A percentile compares a stretch with the other conserved stretches of the same genome.
Conservation (phyloP, 2,797 vertebrate species). For the Hoplostethus mediterraneus region DNA sequence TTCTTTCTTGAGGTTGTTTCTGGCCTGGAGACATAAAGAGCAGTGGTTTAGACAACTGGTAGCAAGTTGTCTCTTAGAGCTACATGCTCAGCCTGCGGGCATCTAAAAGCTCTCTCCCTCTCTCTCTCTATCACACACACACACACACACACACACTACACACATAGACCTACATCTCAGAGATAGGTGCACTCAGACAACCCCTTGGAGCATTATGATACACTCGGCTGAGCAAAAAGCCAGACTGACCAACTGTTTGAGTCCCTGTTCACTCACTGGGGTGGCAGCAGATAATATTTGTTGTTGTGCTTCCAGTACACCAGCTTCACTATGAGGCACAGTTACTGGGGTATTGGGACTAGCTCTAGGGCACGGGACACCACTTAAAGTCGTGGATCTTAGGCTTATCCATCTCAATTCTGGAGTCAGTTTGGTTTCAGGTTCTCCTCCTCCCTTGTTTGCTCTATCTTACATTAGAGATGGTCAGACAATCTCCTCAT, state of each 20-base stretch:
- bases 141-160: slow-evolving; percentile 27
- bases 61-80: slow-evolving; percentile 44
- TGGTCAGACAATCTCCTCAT: not conserved
- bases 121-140: slow-evolving; percentile 1
- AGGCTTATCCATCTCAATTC: slow-evolving; percentile 8
- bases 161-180: slow-evolving; percentile 54
- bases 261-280: slow-evolving; percentile 23
- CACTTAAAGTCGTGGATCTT: not conserved
- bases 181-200: slow-evolving; percentile 58
- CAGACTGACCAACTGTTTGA: slow-evolving; percentile 33
- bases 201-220: slow-evolving; percentile 54
- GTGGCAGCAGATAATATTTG: slow-evolving; percentile 47
- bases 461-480: not conserved
- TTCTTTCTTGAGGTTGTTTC: slow-evolving; percentile 4
- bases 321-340: slow-evolving; percentile 24
- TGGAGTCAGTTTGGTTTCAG: slow-evolving; percentile 4
- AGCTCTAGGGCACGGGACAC: not conserved
- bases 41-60: slow-evolving; percentile 34
- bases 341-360: slow-evolving; percentile 19
- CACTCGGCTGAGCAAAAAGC: slow-evolving; percentile 62
- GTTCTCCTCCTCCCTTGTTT: not conserved
- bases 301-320: slow-evolving; percentile 46
- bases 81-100: slow-evolving; percentile 33
- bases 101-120: slow-evolving; percentile 53
- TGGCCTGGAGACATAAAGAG: slow-evolving; percentile 30